Evolutionary conservation across 2,797 vertebrate species (phyloP).

Genomic region (Siniperca obscura): DNA sequence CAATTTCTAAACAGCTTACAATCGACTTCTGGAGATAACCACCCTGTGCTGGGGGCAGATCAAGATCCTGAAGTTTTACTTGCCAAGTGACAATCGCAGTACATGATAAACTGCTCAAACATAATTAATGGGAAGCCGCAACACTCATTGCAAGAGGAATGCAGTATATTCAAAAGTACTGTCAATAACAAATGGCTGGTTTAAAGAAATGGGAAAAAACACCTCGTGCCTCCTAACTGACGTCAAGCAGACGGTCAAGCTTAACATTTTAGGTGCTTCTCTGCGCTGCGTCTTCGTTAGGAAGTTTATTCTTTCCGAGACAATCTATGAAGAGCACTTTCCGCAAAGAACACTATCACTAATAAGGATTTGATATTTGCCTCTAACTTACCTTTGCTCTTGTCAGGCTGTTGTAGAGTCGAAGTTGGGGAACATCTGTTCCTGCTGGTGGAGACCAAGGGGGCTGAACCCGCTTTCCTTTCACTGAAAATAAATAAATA

Average conservation of each 20-base stretch:
- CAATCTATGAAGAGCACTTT: not conserved
- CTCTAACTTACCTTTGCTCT: constrained; percentile 88
- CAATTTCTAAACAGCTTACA: not conserved
- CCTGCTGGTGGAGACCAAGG: constrained; percentile 89
- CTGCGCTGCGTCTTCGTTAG: not conserved
- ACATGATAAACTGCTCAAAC: not conserved
- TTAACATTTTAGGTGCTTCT: not conserved
- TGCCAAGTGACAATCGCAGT: too few species aligned
- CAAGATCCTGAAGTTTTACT: not conserved
- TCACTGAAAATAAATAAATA: constrained; percentile 78
- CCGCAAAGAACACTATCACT: not conserved
- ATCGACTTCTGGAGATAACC: not conserved
- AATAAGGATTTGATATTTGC: not conserved
- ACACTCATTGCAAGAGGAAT: too few species aligned
- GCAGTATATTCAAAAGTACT: too few species aligned
- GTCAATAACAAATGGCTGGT: too few species aligned
- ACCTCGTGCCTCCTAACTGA: too few species aligned
- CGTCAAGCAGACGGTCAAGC: not conserved
- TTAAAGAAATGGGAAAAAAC: too few species aligned
- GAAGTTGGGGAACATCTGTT: constrained; percentile 86
- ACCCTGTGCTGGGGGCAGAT: not conserved
- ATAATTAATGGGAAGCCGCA: not conserved
- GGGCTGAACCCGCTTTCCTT: constrained; percentile 90
- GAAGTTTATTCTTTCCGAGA: not conserved
- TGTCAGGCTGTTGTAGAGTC: constrained; percentile 96